phyloP scores from a whole-genome alignment of 2,797 vertebrate genomes.

The Brachyrhaphis roseni region DNA sequence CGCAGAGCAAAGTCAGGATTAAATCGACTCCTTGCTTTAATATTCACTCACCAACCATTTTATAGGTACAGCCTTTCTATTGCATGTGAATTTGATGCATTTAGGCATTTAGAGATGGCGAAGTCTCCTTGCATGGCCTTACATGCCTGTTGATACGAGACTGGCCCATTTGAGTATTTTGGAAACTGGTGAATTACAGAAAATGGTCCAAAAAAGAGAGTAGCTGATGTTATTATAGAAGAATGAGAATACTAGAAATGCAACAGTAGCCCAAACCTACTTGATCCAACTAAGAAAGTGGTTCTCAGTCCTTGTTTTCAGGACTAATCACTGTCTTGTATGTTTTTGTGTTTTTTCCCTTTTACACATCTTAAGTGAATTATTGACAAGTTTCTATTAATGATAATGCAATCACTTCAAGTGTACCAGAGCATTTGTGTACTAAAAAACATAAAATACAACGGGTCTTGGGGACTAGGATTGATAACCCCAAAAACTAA shows the following conservation, averaged over 20 bases:
- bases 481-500: neutral
- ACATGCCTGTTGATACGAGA: neutral
- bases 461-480: neutral
- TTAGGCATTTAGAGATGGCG: neutral
- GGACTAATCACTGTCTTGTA: neutral
- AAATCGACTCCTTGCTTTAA: neutral
- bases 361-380: neutral
- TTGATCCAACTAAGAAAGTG: neutral
- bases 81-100: neutral
- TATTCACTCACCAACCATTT: neutral
- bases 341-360: neutral
- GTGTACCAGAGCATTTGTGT: neutral
- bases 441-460: neutral
- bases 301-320: neutral
- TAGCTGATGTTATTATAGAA: neutral
- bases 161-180: neutral
- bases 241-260: neutral
- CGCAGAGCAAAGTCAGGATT: constrained; percentile 37
- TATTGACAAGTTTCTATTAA: neutral
- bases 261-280: neutral
- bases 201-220: neutral
- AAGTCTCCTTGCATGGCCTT: neutral
- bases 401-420: neutral
- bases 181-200: neutral
- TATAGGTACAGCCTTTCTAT: neutral